Evolutionary conservation across 2,797 vertebrate species (phyloP).

Genomic region (Paramormyrops hopkinsi): DNA sequence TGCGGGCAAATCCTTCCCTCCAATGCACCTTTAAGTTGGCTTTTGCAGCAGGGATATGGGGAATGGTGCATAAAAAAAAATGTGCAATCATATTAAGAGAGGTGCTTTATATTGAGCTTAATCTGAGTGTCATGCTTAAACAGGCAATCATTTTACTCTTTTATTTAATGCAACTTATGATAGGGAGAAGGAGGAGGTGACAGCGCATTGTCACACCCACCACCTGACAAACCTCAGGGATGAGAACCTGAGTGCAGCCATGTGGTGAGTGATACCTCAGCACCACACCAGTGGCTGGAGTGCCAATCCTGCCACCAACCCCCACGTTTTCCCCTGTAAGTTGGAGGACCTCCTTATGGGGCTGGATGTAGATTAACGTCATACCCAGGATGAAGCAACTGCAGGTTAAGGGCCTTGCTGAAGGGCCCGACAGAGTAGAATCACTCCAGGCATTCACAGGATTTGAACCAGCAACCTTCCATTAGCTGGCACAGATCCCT

Average conservation of each 20-base stretch:
- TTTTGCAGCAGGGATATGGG: background rate
- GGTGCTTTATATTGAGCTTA: background rate
- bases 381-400: background rate
- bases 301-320: background rate
- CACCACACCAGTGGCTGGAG: background rate
- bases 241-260: background rate
- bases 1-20: background rate
- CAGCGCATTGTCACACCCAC: background rate
- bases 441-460: background rate
- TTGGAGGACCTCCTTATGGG: background rate
- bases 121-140: background rate
- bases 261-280: background rate
- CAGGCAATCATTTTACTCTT: background rate
- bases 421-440: background rate
- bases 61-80: background rate
- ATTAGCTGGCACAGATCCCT: background rate
- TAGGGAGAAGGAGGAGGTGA: background rate
- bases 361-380: background rate
- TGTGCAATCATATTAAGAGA: background rate
- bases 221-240: background rate
- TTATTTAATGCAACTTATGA: background rate
- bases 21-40: background rate
- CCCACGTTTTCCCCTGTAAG: background rate
- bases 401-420: background rate
- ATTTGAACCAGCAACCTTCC: background rate